phyloP scores from a whole-genome alignment of 2,888 invertebrate genomes.

The Diaprepes abbreviatus region DNA sequence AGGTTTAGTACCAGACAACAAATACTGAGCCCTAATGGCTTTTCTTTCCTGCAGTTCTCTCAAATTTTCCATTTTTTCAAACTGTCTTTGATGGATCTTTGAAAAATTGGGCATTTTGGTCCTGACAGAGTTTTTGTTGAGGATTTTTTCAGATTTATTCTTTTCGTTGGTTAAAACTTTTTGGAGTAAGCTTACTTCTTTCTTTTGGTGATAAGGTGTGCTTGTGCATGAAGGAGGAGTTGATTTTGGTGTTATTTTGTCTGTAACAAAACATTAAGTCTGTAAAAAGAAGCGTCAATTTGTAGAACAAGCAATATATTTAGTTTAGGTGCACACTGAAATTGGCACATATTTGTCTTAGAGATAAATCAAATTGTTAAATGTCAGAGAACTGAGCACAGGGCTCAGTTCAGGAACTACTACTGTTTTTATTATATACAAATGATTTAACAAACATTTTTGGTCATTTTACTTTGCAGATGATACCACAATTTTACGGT shows the following conservation, averaged over 20 bases:
- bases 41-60: conserved; percentile 72
- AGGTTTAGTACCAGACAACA: conserved; percentile 61
- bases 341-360: too few relatives aligned
- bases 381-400: too few relatives aligned
- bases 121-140: conserved; percentile 4
- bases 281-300: too few relatives aligned
- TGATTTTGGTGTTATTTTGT: not conserved
- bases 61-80: conserved; percentile 78
- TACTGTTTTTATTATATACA: too few relatives aligned
- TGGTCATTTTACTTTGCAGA: too few relatives aligned
- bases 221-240: conserved; percentile 28
- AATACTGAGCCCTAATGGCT: conserved; percentile 67
- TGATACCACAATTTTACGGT: too few relatives aligned
- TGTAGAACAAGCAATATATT: too few relatives aligned
- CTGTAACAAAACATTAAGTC: conserved; percentile 21
- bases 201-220: conserved; percentile 25
- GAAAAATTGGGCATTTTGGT: conserved; percentile 78
- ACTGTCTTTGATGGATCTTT: conserved; percentile 76
- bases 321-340: too few relatives aligned
- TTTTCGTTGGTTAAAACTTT: conserved; percentile 27
- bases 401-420: too few relatives aligned
- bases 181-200: conserved; percentile 22
- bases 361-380: too few relatives aligned
- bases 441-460: too few relatives aligned
- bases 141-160: conserved; percentile 23